Evolutionary conservation across 2,888 invertebrate genomes (phyloP).

Genomic region (Caenorhabditis sp.): DNA sequence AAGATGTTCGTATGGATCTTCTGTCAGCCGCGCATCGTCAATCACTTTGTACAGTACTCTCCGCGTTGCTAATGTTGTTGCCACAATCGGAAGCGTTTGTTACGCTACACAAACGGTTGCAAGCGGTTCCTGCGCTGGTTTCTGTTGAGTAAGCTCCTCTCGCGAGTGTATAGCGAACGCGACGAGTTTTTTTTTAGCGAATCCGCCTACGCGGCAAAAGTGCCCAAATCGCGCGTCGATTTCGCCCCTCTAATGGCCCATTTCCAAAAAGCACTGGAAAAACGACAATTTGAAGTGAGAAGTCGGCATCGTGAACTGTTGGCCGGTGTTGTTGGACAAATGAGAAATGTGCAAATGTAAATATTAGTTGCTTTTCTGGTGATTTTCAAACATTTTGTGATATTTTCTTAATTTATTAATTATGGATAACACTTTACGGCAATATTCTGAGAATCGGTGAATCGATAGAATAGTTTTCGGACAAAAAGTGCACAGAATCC

Average conservation of each 20-base stretch:
- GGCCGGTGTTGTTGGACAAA: conserved; percentile 26
- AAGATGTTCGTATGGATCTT: conserved; percentile 90
- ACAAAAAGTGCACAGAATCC: background rate
- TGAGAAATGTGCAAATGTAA: conserved; percentile 19
- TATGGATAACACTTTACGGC: background rate
- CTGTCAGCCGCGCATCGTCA: conserved; percentile 80
- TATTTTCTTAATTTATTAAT: conserved; percentile 6
- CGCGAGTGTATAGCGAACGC: too few relatives aligned
- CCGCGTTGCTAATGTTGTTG: conserved; percentile 93
- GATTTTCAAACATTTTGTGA: background rate
- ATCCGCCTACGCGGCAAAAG: conserved; percentile 31
- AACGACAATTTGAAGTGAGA: conserved; percentile 32
- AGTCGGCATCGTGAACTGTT: conserved; percentile 32
- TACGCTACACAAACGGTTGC: conserved; percentile 82
- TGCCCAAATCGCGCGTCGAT: conserved; percentile 26
- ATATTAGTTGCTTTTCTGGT: background rate
- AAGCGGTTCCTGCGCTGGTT: conserved; percentile 71
- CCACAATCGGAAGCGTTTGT: conserved; percentile 97
- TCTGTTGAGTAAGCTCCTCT: conserved; percentile 58
- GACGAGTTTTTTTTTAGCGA: too few relatives aligned
- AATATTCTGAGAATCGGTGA: background rate
- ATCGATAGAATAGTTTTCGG: background rate
- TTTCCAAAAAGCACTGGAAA: conserved; percentile 24
- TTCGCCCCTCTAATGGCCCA: conserved; percentile 33
- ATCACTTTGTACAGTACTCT: conserved; percentile 79